Evolutionary conservation across 2,888 invertebrate species (phyloP), one percentile per base, ranked within the genome.

Genomic region (Conus canariensis): DNA sequence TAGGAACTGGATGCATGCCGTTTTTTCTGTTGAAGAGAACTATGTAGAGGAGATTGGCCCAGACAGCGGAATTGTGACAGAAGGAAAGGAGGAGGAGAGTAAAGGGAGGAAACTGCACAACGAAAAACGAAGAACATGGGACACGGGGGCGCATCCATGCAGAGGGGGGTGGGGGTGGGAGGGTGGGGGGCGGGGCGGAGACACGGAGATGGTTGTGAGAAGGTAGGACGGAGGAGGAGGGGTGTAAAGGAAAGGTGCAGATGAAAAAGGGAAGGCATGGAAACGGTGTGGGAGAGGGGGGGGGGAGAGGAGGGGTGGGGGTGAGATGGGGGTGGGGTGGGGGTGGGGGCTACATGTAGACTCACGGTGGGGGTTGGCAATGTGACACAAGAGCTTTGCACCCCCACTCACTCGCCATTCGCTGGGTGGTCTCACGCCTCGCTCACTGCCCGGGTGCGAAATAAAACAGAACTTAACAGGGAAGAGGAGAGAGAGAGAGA

Each of bases 361-460:
- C 8, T 14, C 2, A 22, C 22, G 22, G 70, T 22, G 70, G 70
- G 70, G 74, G n/a, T 58, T 45, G 25, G 64, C 70, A 45, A 85
- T 22, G 60, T 89, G 89, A 85, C 88, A 83, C 88, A 82, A 88
- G 67, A 45, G 30, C 64, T 89, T 89, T 80, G 56, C 83, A 60
- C 64, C 77, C 30, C 58, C 16, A 64, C 12, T 22, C 22, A 56
- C 74, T 56, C 59, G 74, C 25, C 77, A 45, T 45, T 0, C n/a
- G 25, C 87, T 88, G 87, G 87, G 87, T 88, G 87, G 87, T 88
- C 87, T 80, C 80, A 30, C 80, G 80, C 80, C 80, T 80, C 30
- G 22, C 56, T 80, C 30, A 14, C 12, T 30, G 14, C 2, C 80
- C 6, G 45, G 14, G 30, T 14, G 16, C 4, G 12, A 80, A 16